Percentiles rank a stretch among this genome's conserved stretches.
Evolutionary conservation across 2,888 invertebrate genomes (phyloP).

Genomic region (Acleris sparsana): DNA sequence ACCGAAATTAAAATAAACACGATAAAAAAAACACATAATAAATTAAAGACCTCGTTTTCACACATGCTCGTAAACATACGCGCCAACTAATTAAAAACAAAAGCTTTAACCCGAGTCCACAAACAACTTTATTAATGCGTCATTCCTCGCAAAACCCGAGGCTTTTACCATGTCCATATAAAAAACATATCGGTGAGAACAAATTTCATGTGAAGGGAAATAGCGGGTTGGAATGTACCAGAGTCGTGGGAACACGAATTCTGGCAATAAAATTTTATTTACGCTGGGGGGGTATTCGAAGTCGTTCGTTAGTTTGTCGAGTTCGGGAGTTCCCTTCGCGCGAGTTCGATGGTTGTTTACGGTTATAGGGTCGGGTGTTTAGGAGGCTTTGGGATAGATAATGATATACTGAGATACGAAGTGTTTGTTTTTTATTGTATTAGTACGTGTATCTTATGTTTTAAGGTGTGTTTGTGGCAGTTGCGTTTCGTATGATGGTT

Average conservation of each 20-base stretch:
- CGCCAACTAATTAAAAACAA: slow-evolving; percentile 20
- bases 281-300: slow-evolving; percentile 42
- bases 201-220: slow-evolving; percentile 53
- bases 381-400: not conserved
- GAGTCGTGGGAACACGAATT: slow-evolving; percentile 48
- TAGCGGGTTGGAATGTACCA: slow-evolving; percentile 49
- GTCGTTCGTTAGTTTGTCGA: slow-evolving; percentile 26
- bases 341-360: slow-evolving; percentile 9
- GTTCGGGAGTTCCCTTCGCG: slow-evolving; percentile 9
- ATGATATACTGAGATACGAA: not conserved
- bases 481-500: no score
- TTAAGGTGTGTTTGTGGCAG: no score
- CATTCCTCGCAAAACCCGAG: slow-evolving; percentile 8
- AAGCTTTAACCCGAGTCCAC: slow-evolving; percentile 11
- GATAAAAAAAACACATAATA: not conserved
- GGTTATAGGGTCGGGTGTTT: slow-evolving; percentile 6
- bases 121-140: slow-evolving; percentile 21
- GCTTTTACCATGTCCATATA: slow-evolving; percentile 11
- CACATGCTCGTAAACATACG: not conserved
- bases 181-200: slow-evolving; percentile 42
- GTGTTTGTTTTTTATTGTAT: no score
- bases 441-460: no score
- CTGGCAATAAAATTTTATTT: slow-evolving; percentile 57
- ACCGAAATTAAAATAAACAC: not conserved
- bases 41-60: no score